Conservation (phyloP, 2,888 invertebrate genomes). For the Heterodera filipjevi region DNA sequence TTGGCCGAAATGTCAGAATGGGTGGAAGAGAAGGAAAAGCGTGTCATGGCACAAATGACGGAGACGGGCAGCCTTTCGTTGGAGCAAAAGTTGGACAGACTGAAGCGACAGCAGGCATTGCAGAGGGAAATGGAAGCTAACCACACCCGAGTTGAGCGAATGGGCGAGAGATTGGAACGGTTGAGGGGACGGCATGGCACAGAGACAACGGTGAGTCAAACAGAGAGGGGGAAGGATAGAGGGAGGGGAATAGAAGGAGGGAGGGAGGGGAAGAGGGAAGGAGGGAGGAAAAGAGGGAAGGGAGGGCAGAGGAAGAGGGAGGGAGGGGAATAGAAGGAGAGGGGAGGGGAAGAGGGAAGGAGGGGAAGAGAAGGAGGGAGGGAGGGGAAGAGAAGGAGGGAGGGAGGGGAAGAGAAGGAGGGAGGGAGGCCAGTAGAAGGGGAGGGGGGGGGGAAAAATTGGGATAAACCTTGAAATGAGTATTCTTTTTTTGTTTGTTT, state of each 20-base stretch:
- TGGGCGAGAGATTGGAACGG: conserved; percentile 69
- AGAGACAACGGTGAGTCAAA: conserved; percentile 11
- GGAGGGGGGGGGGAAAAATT: not conserved
- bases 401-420: too few relatives aligned
- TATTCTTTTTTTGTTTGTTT: not conserved
- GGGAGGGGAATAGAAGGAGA: too few relatives aligned
- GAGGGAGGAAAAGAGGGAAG: too few relatives aligned
- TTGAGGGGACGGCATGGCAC: conserved; percentile 19
- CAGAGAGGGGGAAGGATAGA: too few relatives aligned
- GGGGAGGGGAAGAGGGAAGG: too few relatives aligned
- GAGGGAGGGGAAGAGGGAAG: too few relatives aligned
- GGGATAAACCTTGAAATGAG: not conserved
- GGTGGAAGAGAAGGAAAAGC: conserved; percentile 68
- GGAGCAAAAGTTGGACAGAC: conserved; percentile 90
- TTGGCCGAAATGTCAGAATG: conserved; percentile 72
- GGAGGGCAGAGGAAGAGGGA: too few relatives aligned
- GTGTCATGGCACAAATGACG: conserved; percentile 41
- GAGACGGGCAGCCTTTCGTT: conserved; percentile 74
- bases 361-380: too few relatives aligned
- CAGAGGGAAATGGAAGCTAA: conserved; percentile 88
- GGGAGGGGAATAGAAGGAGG: too few relatives aligned
- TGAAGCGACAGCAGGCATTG: conserved; percentile 78
- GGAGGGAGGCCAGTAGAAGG: not conserved
- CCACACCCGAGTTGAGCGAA: conserved; percentile 81
- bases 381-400: too few relatives aligned